A percentile compares a stretch with the other conserved stretches of the same genome.
phyloP scores from a whole-genome alignment of 2,888 invertebrate genomes.

The Cyrtodaria siliqua region DNA sequence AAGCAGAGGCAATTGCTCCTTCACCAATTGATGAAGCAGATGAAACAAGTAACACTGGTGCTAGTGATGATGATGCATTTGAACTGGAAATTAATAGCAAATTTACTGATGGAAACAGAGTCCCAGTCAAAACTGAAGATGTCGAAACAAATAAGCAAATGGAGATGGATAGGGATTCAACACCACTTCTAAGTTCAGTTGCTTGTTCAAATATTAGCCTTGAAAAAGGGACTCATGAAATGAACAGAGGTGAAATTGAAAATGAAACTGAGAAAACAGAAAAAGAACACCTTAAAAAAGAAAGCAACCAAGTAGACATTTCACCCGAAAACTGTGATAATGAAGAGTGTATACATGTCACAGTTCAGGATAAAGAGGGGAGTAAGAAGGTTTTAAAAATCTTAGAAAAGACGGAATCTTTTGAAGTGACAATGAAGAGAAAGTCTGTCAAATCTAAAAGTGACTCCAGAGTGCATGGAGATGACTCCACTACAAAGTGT shows the following conservation, averaged over 20 bases:
- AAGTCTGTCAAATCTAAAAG: not conserved
- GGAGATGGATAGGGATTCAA: not conserved
- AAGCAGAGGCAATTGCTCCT: constrained; percentile 33
- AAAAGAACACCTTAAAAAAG: no score
- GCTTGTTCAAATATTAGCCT: no score
- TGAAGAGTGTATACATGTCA: constrained; percentile 36
- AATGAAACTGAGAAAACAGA: not conserved
- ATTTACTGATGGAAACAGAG: not conserved
- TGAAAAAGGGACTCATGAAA: no score
- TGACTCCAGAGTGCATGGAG: not conserved
- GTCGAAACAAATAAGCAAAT: not conserved
- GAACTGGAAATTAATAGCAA: constrained; percentile 9
- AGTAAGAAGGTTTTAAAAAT: constrained; percentile 36
- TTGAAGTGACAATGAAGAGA: not conserved
- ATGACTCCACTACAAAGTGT: not conserved
- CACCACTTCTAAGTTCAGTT: not conserved
- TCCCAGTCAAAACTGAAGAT: constrained; percentile 2
- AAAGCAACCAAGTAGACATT: not conserved
- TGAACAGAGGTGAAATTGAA: not conserved
- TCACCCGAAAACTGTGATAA: not conserved
- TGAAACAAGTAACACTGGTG: not conserved
- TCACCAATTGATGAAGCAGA: not conserved
- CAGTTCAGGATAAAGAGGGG: constrained; percentile 37
- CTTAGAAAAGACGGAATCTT: constrained; percentile 19
- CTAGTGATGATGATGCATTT: constrained; percentile 30